These are phyloP conservation scores for Taenaris catops DNA, from an alignment of 2,888 invertebrate genomes.

Conservation along the genomic window DNA sequence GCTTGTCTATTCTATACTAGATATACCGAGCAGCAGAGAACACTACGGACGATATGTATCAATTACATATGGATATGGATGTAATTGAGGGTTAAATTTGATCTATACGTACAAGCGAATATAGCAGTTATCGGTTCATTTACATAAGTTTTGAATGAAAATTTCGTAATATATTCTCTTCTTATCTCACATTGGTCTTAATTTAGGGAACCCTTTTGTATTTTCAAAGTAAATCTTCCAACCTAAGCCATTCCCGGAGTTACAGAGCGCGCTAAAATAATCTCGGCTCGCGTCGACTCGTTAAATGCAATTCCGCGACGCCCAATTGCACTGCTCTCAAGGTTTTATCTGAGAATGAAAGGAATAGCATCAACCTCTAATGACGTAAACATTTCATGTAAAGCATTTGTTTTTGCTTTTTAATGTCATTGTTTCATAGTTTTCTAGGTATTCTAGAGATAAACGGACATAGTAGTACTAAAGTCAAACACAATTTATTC, in stretches of 20 bases:
- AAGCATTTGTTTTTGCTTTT: conserved; percentile 2
- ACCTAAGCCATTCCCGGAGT: conserved; percentile 33
- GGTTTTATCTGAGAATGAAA: conserved; percentile 5
- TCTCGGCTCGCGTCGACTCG: conserved; percentile 31
- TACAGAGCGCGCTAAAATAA: conserved; percentile 24
- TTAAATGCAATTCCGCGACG: conserved; percentile 32
- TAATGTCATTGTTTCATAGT: not conserved
- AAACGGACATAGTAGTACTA: no score
- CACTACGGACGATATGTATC: no score
- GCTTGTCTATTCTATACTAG: no score
- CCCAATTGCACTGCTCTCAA: conserved; percentile 10
- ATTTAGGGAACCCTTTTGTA: conserved; percentile 6
- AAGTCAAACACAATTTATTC: no score
- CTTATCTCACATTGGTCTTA: not conserved
- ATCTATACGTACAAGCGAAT: no score
- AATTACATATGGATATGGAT: no score
- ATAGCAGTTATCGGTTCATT: no score
- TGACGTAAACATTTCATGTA: conserved; percentile 6
- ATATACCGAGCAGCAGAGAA: no score
- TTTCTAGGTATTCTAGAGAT: no score
- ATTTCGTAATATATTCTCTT: no score
- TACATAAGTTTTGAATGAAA: no score
- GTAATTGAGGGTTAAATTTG: no score
- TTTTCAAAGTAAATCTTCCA: conserved; percentile 33
- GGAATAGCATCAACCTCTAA: conserved; percentile 1